A percentile compares a stretch with the other conserved stretches of the same genome.
Evolutionary conservation across 2,113 vertebrate species (phyloP).

Genomic region (Progne subis): DNA sequence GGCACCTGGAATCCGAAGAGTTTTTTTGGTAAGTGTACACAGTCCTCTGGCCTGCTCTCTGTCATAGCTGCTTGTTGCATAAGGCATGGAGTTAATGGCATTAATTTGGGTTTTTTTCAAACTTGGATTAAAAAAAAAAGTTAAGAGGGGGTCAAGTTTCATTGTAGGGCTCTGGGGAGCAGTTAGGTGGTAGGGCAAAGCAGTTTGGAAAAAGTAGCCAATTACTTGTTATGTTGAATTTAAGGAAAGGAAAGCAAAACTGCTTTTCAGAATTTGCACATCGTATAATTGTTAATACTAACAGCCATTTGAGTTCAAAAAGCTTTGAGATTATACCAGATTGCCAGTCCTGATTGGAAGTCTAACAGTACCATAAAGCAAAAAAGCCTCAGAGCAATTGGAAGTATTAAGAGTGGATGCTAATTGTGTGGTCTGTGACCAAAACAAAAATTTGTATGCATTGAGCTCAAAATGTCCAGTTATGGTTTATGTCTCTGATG

Average conservation of each 20-base stretch:
- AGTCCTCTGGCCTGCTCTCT: neutral
- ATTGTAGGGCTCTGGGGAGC: constrained; percentile 8
- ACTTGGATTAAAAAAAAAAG: neutral
- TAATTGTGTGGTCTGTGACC: constrained; percentile 66
- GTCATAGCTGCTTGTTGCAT: neutral
- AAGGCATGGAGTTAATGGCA: neutral
- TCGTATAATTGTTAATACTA: neutral
- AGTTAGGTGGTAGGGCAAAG: constrained; percentile 3
- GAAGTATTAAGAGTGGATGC: neutral
- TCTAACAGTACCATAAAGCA: neutral
- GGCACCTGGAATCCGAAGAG: constrained; percentile 78
- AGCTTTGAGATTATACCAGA: neutral
- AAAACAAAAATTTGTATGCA: constrained; percentile 5
- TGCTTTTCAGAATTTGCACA: neutral
- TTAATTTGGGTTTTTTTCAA: constrained; percentile 35
- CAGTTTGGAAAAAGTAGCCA: neutral
- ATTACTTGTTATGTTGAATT: neutral
- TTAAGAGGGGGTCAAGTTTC: constrained; percentile 26
- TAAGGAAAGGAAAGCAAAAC: neutral
- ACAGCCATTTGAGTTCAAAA: neutral
- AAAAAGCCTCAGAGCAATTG: neutral
- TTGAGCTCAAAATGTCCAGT: constrained; percentile 6
- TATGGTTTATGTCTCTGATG: constrained; percentile 10
- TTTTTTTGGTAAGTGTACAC: constrained; percentile 89
- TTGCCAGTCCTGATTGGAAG: neutral